A percentile compares a stretch with the other conserved stretches of the same genome.
These are phyloP conservation scores for Homalodisca vitripennis DNA, from an alignment of 1,140 invertebrate species.

Conservation along the genomic window DNA sequence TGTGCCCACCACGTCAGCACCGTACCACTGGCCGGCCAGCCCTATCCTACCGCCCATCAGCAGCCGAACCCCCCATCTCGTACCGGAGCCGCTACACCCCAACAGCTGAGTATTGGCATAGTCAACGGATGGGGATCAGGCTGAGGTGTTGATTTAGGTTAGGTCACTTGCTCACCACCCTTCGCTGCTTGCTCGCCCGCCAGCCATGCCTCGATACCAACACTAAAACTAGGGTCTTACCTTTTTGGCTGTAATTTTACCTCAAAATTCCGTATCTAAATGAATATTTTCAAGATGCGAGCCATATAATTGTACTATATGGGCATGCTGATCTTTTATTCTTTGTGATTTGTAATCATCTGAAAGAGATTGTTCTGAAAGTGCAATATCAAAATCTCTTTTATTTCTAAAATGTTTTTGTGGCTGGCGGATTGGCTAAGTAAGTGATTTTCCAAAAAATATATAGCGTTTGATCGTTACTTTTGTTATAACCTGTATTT, in stretches of 20 bases:
- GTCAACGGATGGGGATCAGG: constrained; percentile 30
- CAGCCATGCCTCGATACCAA: too few species aligned
- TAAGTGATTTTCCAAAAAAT: not conserved
- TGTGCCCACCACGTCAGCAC: constrained; percentile 53
- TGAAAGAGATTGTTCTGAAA: too few species aligned
- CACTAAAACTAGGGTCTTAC: too few species aligned
- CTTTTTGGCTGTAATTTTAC: too few species aligned
- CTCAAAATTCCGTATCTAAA: too few species aligned
- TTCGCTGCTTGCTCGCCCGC: too few species aligned
- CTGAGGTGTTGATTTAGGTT: constrained; percentile 29
- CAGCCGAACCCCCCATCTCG: constrained; percentile 67
- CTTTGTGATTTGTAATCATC: too few species aligned
- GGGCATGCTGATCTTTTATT: too few species aligned
- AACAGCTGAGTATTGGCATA: constrained; percentile 46
- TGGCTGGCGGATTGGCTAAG: too few species aligned
- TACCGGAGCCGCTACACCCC: constrained; percentile 63
- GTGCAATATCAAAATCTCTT: too few species aligned
- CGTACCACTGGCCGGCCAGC: constrained; percentile 70
- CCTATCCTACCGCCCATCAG: constrained; percentile 68
- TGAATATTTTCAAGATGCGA: too few species aligned
- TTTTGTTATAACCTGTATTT: constrained; percentile 1
- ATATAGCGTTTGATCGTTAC: not conserved
- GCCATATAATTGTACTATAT: too few species aligned
- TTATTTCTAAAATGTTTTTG: not conserved
- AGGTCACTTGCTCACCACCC: not conserved